Base-by-base conservation (phyloP, 1,140 invertebrate genomes). In the Cephus cinctus region DNA sequence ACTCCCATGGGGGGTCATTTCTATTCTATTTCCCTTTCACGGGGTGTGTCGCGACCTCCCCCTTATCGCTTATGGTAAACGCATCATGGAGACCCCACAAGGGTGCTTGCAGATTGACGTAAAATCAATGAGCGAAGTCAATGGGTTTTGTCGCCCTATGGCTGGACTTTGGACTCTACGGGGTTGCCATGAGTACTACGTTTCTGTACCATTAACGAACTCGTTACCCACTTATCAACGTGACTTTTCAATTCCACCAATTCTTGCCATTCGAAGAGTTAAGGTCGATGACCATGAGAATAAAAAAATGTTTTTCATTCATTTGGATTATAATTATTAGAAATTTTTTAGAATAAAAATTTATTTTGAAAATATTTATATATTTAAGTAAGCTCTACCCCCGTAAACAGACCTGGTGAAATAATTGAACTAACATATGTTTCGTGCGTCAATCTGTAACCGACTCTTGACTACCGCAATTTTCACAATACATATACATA, bases 111-210 rank as follows among this genome's bases (percentile, higher is more conserved):
- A 73, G 72, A 76, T 75, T 76, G 74, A 75, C 73, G 69, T 75
- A 75, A 76, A 76, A 76, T 76, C 74, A 76, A 76, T 76, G 74
- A 73, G 69, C 63, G 54, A 71, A 76, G 74, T 76, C 74, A 76
- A 76, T 76, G 69, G 72, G 69, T 66, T 62, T 59, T 57, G 46
- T 38, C 35, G n/a, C 48, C 36, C 45, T 30, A 4, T n/a, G 5
- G 16, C 8, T 30, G 34, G 31, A 43, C 25, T 32, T 20, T 44
- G 32, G 12, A 30, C 32, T 25, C 16, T 47, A 18, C 18, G 22
- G 44, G 38, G 12, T 19, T 12, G 34, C n/a, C n/a, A n/a, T n/a
- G n/a, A n/a, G n/a, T n/a, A n/a, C n/a, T n/a, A n/a, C n/a, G n/a
- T n/a, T n/a, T n/a, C n/a, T n/a, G n/a, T n/a, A n/a, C n/a, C n/a